Evolutionary conservation across 2,888 invertebrate genomes (phyloP), one percentile per base, ranked within the genome.

Genomic region (Rambutsinella grinnellia): DNA sequence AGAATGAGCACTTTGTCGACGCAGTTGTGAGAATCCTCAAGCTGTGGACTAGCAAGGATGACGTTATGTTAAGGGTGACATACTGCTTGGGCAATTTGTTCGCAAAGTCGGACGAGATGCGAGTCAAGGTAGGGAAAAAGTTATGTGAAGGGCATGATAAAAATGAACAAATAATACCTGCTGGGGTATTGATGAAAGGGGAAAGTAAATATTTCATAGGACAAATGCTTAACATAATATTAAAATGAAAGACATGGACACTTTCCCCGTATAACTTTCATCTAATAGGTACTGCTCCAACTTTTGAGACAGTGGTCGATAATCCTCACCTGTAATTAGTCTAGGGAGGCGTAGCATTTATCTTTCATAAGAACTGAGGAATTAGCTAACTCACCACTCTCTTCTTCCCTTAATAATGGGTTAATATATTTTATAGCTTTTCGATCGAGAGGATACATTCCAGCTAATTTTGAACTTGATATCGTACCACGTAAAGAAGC

Each of bases 61-160:
- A 81, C 51, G 79, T 82, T 57, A 78, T 84, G 56, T 81, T 84
- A 44, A 71, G 83, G 6, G 71, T 82, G 36, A 79, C 78, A 8
- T 84, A 82, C 67, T 81, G 80, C 56, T 69, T 84, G 8, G 83
- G 83, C 27, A 84, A 82, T 70, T 78, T 84, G 15, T 75, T 84
- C 24, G 81, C 82, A 15, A 78, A 76, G 17, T 71, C 76, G 17
- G 82, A 81, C 47, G 78, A 78, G 23, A 80, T 83, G 75, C 63
- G 83, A 74, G 61, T 82, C 58, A 80, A 79, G 69, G 81, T 80
- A 51, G 57, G 44, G n/a, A n/a, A n/a, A n/a, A n/a, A n/a, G n/a
- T n/a, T n/a, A n/a, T n/a, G n/a, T n/a, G n/a, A n/a, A n/a, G n/a
- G n/a, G n/a, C n/a, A n/a, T n/a, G n/a, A n/a, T n/a, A n/a, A n/a